Base-by-base conservation (phyloP, 2,113 vertebrate genomes). In the Sander vitreus region DNA sequence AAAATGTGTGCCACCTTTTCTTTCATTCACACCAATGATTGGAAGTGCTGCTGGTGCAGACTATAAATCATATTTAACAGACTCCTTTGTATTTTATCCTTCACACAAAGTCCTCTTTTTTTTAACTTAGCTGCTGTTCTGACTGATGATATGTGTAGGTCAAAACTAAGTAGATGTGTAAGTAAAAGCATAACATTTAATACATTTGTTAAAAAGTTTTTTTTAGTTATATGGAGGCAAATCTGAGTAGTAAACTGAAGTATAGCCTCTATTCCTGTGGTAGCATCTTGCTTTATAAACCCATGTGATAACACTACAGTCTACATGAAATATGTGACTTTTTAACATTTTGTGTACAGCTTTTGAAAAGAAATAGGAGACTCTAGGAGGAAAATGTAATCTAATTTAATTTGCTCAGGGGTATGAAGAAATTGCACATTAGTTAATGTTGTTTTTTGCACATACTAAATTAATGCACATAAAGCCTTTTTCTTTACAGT, bases 1-100 rank as follows among this genome's bases (percentile, higher is more conserved):
- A 91, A 89, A 93, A 93, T 90, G 84, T 87, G 88, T 71, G 73
- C 91, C 91, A 88, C 85, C 88, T 85, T 85, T 89, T 86, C 84
- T 78, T 85, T 80, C 74, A 72, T 76, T 80, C 72, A 85, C 84
- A 76, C 77, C 39, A 51, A 21, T 78, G 63, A 81, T 27, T 78
- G 47, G 14, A 75, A 57, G 27, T 33, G 36, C 72, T 59, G 73
- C 76, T 88, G 69, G 18, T 74, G 60, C 47, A 12, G 74, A 78
- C 60, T 51, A 58, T 87, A 70, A 75, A 82, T 92, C 86, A 76
- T 21, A 55, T 83, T 68, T 62, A 85, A 80, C 59, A 19, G 18
- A 82, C 54, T 74, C 23, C 67, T 81, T 77, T 53, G 27, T 85
- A 13, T 71, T 82, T 76, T 45, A 18, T 65, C 53, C 30, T 60